These are phyloP conservation scores for Papilio aristodemus DNA, from an alignment of 1,140 invertebrate genomes.

Conservation along the genomic window DNA sequence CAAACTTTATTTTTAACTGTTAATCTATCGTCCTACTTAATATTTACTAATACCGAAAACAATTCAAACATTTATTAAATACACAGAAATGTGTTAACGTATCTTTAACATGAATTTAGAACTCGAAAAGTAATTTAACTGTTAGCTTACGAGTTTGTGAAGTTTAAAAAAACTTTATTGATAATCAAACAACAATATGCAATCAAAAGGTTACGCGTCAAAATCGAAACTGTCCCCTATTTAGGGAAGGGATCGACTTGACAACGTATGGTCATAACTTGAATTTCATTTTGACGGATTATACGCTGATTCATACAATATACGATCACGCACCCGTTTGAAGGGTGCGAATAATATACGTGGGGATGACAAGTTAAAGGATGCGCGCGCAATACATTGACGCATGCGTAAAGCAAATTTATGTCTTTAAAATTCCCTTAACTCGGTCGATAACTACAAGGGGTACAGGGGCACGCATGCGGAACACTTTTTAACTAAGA, in stretches of 20 bases:
- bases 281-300: constrained; percentile 43
- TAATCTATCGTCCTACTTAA: too few relatives aligned
- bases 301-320: constrained; percentile 60
- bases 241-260: background rate
- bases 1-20: too few relatives aligned
- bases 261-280: background rate
- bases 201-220: constrained; percentile 4
- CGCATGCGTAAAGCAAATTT: constrained; percentile 45
- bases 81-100: too few relatives aligned
- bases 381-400: constrained; percentile 44
- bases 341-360: constrained; percentile 41
- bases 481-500: constrained; percentile 46
- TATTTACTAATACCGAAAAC: too few relatives aligned
- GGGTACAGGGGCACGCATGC: constrained; percentile 58
- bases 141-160: background rate
- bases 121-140: background rate
- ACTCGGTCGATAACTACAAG: constrained; percentile 57
- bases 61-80: too few relatives aligned
- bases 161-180: background rate
- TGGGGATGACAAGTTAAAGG: constrained; percentile 39
- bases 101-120: background rate
- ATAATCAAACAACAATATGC: constrained; percentile 4
- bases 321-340: constrained; percentile 38
- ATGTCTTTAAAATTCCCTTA: constrained; percentile 38
- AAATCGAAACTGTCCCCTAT: background rate